Evolutionary conservation across 1,140 invertebrate genomes (phyloP), one percentile per base, ranked within the genome.

Genomic region (Bombus terrestris): DNA sequence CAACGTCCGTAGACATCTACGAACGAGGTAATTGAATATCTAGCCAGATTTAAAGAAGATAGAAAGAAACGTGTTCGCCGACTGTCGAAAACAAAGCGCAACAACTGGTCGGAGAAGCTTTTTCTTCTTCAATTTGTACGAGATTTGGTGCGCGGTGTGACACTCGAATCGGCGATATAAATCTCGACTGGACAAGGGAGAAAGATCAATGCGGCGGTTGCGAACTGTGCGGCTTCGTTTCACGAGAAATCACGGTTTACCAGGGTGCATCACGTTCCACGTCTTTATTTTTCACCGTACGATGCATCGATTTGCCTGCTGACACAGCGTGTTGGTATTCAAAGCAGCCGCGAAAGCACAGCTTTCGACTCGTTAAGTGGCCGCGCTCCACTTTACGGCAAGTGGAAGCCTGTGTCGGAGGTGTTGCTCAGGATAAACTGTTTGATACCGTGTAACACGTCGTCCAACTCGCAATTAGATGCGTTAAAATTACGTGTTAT

Each of bases 271-370:
- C 77, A n/a, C 64, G 43, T 69, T 1, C 9, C 68, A 3, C 35
- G 47, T 57, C 66, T 71, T 57, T 72, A 81, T 72, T 81, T 81
- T 69, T 81, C 68, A 71, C 15, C 47, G 28, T 22, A n/a, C 8
- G n/a, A 71, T 32, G 18, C n/a, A 73, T 41, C 71, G 80, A 74
- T 82, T 82, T 74, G 22, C 41, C 13, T 5, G 39, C n/a, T 47
- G 39, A 25, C 62, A 82, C 41, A 13, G 18, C 25, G 69, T 25
- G 59, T 82, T 74, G 80, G 25, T 43, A 82, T 74, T 82, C 71
- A 64, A 74, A 47, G 39, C 71, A 25, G 28, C 18, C 80, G 18
- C 57, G 25, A 73, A 73, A 62, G 68, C 43, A 15, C 32, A 59
- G 43, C 69, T 74, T 74, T 82, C 41, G n/a, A 41, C 69, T 74